Evolutionary conservation across 2,888 invertebrate genomes (phyloP).

Genomic region (Merodon equestris): DNA sequence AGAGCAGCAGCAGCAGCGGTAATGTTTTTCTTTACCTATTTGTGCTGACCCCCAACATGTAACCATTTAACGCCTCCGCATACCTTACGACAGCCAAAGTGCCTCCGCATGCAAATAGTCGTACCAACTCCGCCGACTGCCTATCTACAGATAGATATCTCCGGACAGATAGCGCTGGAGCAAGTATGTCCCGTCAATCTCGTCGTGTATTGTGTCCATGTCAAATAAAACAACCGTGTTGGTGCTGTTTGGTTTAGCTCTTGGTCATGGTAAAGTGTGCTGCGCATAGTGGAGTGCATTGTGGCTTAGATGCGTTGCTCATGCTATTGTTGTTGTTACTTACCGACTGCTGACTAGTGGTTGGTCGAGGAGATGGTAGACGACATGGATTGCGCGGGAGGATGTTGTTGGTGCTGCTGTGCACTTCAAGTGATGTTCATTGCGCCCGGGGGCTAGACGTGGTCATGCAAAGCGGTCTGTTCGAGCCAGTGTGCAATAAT

Average conservation of each 20-base stretch:
- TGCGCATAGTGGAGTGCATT: constrained; percentile 7
- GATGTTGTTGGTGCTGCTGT: neutral
- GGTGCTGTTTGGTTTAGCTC: constrained; percentile 40
- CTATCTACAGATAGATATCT: constrained; percentile 67
- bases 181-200: constrained; percentile 68
- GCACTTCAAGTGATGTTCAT: too few species aligned
- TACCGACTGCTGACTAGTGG: too few species aligned
- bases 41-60: constrained; percentile 66
- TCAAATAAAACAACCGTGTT: constrained; percentile 60
- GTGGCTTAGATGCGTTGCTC: constrained; percentile 18
- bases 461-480: too few species aligned
- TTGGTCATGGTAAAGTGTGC: constrained; percentile 13
- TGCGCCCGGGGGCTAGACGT: too few species aligned
- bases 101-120: constrained; percentile 65
- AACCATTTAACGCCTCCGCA: constrained; percentile 68
- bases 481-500: constrained; percentile 38
- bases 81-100: constrained; percentile 45
- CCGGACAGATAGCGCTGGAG: constrained; percentile 57
- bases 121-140: constrained; percentile 43
- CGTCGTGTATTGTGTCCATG: constrained; percentile 66
- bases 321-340: too few species aligned
- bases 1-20: constrained; percentile 40
- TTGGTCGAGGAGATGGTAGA: neutral
- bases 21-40: constrained; percentile 53
- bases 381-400: constrained; percentile 38